A percentile compares a stretch with the other conserved stretches of the same genome.
phyloP scores from a whole-genome alignment of 2,797 vertebrate species.

The Galago senegalensis region DNA sequence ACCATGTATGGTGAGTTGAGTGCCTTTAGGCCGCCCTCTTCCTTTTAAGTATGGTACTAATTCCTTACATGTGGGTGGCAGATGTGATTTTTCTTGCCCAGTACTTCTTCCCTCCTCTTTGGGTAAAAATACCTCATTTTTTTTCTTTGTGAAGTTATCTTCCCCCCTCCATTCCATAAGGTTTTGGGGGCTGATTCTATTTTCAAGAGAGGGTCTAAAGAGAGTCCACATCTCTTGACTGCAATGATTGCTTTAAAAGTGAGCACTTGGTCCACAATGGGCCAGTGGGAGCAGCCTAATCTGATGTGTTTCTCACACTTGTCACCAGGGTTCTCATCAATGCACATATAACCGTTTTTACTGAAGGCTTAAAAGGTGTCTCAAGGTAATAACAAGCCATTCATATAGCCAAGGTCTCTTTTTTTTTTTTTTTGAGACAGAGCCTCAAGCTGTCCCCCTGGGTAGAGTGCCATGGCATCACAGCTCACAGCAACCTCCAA shows the following conservation, averaged over 20 bases:
- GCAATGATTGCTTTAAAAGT: not conserved
- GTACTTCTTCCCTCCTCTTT: not conserved
- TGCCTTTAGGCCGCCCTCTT: not conserved
- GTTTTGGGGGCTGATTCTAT: not conserved
- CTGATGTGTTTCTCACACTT: not conserved
- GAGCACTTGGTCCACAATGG: not conserved
- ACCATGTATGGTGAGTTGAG: not conserved
- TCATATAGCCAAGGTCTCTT: not conserved
- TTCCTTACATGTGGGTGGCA: not conserved
- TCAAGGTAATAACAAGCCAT: constrained; percentile 25
- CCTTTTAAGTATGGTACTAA: not conserved
- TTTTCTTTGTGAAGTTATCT: not conserved
- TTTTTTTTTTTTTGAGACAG: too few species aligned
- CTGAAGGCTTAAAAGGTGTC: not conserved
- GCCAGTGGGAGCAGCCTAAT: not conserved
- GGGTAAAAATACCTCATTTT: not conserved
- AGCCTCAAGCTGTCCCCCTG: too few species aligned
- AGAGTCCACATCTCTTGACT: not conserved
- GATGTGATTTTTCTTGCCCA: not conserved
- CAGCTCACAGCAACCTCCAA: too few species aligned
- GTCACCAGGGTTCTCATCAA: not conserved
- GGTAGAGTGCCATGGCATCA: too few species aligned
- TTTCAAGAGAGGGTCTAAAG: not conserved
- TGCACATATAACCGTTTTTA: not conserved
- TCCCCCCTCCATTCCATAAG: not conserved